A percentile compares a stretch with the other conserved stretches of the same genome.
These are phyloP conservation scores for Pasiphila rectangulata DNA, from an alignment of 2,888 invertebrate genomes.

Conservation along the genomic window DNA sequence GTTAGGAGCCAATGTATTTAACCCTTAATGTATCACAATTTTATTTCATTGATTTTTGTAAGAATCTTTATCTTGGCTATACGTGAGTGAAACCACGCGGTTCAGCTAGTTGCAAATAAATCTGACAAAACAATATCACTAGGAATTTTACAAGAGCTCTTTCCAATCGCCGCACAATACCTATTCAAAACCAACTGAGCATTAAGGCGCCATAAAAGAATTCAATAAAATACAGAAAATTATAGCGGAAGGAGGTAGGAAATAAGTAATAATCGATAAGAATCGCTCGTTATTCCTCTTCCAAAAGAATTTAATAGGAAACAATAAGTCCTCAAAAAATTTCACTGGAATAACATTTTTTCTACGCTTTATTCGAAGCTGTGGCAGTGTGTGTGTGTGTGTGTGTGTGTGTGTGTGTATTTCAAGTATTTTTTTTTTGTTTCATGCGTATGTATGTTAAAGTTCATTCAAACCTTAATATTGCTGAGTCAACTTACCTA, in stretches of 20 bases:
- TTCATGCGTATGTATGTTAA: not conserved
- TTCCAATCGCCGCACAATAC: slow-evolving; percentile 33
- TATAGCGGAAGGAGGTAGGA: slow-evolving; percentile 39
- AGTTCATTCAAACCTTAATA: no score
- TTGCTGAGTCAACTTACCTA: no score
- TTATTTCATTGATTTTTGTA: no score
- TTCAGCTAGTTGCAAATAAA: slow-evolving; percentile 5
- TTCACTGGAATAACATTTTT: slow-evolving; percentile 18
- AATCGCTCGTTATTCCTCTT: slow-evolving; percentile 24
- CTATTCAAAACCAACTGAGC: slow-evolving; percentile 42
- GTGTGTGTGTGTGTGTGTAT: no score
- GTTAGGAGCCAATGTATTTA: no score
- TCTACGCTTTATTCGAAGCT: slow-evolving; percentile 10
- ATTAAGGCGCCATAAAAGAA: slow-evolving; percentile 39
- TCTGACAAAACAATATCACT: slow-evolving; percentile 12
- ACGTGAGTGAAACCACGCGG: no score
- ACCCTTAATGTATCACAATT: no score
- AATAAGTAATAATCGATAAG: slow-evolving; percentile 41
- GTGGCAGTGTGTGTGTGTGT: no score
- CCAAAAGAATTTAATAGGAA: slow-evolving; percentile 41
- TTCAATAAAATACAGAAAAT: slow-evolving; percentile 41
- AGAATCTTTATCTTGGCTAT: no score
- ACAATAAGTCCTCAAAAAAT: slow-evolving; percentile 34
- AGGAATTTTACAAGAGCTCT: slow-evolving; percentile 27
- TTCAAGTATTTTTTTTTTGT: no score